phyloP scores from a whole-genome alignment of 2,888 invertebrate species.

The Nephrotoma guestfalica region DNA sequence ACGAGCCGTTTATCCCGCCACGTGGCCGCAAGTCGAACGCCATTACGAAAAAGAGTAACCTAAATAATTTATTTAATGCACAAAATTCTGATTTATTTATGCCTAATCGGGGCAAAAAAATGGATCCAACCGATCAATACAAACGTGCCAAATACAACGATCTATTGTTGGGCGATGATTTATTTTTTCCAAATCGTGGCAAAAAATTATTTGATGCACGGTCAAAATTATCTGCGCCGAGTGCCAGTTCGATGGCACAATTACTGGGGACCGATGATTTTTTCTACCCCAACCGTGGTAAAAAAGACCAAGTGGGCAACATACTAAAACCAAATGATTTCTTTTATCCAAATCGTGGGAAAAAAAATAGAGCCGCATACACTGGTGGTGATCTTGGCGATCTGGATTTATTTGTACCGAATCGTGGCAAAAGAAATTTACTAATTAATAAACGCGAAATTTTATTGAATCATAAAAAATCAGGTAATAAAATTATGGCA shows the following conservation, averaged over 20 bases:
- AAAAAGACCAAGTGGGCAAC: not conserved
- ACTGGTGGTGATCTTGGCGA: not conserved
- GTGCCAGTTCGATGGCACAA: not conserved
- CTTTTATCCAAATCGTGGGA: conserved; percentile 5
- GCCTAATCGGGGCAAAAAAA: conserved; percentile 10
- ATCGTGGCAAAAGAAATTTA: not conserved
- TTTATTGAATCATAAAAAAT: not conserved
- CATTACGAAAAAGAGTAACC: not conserved
- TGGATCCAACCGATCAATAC: not conserved
- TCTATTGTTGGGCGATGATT: conserved; percentile 19
- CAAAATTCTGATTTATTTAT: conserved; percentile 8
- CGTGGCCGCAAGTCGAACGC: conserved; percentile 25
- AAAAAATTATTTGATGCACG: conserved; percentile 17
- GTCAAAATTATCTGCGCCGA: not conserved
- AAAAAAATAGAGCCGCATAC: not conserved
- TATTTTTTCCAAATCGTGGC: conserved; percentile 30
- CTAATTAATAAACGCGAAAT: not conserved
- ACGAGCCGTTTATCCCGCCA: conserved; percentile 24
- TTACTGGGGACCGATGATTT: not conserved
- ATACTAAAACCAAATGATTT: not conserved
- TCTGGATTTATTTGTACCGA: not conserved
- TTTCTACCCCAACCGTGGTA: conserved; percentile 1
- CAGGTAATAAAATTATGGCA: not conserved
- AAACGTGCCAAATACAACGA: not conserved
- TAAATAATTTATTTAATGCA: not conserved